These are phyloP conservation scores for Heteractis magnifica DNA, from an alignment of 92 coral and sea anemone genomes.

Conservation along the genomic window DNA sequence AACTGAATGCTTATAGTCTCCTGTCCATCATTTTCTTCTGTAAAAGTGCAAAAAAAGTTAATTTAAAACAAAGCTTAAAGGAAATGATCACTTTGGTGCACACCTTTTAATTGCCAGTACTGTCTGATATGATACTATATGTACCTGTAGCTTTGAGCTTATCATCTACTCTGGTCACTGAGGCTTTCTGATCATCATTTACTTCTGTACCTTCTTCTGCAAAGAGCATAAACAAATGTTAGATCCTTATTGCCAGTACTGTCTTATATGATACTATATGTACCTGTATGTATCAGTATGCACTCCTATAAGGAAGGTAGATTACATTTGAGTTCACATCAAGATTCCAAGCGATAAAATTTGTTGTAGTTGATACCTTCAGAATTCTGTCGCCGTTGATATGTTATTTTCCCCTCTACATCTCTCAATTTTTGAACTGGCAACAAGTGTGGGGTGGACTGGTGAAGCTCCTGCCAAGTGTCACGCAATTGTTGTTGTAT, in stretches of 20 bases:
- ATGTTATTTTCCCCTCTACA: neutral
- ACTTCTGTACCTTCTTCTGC: neutral
- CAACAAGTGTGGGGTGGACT: conserved; percentile 5
- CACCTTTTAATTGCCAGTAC: neutral
- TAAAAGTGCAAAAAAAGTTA: neutral
- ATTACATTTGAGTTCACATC: neutral
- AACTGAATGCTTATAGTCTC: conserved; percentile 3
- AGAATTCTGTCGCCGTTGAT: neutral
- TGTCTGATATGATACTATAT: neutral
- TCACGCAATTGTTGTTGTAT: neutral
- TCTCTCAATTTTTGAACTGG: conserved; percentile 5
- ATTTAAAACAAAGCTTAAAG: too few species aligned
- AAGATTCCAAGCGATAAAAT: neutral
- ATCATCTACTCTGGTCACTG: neutral
- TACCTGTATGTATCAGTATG: neutral
- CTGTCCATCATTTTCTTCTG: neutral
- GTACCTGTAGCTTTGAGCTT: neutral
- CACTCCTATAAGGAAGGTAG: neutral
- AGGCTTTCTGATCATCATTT: neutral
- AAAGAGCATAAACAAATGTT: too few species aligned
- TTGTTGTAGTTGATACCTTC: neutral
- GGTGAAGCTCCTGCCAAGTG: conserved; percentile 6
- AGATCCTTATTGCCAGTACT: too few species aligned
- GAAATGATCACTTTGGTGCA: too few species aligned
- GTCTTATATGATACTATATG: neutral